Conservation (phyloP, 2,888 invertebrate species). For the Blomia tropicalis region DNA sequence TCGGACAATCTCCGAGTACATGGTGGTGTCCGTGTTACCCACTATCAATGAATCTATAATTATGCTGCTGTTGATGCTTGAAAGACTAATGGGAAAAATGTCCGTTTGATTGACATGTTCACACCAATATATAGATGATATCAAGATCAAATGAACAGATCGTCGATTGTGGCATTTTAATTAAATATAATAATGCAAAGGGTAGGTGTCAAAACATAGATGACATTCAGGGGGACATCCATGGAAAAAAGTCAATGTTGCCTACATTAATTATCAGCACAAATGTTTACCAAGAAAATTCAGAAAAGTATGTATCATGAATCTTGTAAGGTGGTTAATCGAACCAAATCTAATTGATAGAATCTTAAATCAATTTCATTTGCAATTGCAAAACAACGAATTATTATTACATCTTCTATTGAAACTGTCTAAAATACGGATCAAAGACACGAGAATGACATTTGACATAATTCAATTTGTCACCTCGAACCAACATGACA, state of each 20-base stretch:
- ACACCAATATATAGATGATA: background rate
- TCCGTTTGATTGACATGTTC: slow-evolving; percentile 2
- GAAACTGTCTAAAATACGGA: no score
- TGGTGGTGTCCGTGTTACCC: no score
- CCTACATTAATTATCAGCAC: background rate
- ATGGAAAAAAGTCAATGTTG: background rate
- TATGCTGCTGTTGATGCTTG: background rate
- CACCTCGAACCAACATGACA: no score
- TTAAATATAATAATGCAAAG: background rate
- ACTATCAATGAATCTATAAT: slow-evolving; percentile 8
- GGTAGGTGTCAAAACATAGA: no score
- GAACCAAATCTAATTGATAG: no score
- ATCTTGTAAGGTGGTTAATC: no score
- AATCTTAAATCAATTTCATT: no score
- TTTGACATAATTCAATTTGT: slow-evolving; percentile 12
- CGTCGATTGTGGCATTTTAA: slow-evolving; percentile 8
- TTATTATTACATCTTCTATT: background rate
- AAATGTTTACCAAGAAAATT: no score
- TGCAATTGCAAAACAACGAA: background rate
- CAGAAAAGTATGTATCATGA: no score
- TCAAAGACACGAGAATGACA: no score
- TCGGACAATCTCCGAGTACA: no score
- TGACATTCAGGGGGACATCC: no score
- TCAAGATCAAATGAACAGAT: background rate
- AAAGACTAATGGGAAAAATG: background rate